Evolutionary conservation across 2,113 vertebrate species (phyloP).

Genomic region (Chunga burmeisteri): DNA sequence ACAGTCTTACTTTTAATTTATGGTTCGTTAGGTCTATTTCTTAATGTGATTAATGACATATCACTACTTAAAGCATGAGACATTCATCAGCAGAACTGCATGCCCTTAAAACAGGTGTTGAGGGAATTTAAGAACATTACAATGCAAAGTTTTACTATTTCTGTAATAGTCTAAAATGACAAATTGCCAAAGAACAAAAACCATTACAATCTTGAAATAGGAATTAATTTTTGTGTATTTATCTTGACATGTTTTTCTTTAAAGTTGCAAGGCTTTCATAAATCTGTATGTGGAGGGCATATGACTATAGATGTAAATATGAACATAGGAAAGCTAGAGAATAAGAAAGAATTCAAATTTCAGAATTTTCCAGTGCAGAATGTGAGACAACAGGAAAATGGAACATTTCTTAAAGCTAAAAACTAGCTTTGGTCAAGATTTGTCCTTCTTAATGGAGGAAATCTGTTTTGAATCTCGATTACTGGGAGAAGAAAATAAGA

Average conservation of each 20-base stretch:
- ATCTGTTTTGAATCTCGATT: background rate
- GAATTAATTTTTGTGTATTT: background rate
- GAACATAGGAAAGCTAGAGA: background rate
- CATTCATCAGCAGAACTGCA: slow-evolving; percentile 70
- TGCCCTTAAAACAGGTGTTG: slow-evolving; percentile 65
- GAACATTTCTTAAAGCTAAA: background rate
- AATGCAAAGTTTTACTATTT: background rate
- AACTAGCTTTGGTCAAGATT: background rate
- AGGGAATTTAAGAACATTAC: slow-evolving; percentile 29
- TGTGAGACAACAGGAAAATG: background rate
- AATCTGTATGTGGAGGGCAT: background rate
- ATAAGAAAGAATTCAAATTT: background rate
- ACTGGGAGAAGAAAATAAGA: background rate
- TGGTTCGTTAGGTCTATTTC: slow-evolving; percentile 70
- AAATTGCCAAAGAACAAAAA: slow-evolving; percentile 37
- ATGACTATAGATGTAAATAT: background rate
- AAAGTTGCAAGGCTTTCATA: background rate
- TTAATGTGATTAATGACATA: slow-evolving; percentile 77
- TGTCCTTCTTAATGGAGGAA: background rate
- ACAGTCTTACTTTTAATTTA: slow-evolving; percentile 62
- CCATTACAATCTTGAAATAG: background rate
- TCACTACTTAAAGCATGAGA: slow-evolving; percentile 57
- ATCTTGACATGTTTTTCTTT: background rate
- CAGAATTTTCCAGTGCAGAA: background rate
- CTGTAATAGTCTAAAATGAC: background rate